phyloP scores from a whole-genome alignment of 2,797 vertebrate species.

The Mormyrus hasselquistii region DNA sequence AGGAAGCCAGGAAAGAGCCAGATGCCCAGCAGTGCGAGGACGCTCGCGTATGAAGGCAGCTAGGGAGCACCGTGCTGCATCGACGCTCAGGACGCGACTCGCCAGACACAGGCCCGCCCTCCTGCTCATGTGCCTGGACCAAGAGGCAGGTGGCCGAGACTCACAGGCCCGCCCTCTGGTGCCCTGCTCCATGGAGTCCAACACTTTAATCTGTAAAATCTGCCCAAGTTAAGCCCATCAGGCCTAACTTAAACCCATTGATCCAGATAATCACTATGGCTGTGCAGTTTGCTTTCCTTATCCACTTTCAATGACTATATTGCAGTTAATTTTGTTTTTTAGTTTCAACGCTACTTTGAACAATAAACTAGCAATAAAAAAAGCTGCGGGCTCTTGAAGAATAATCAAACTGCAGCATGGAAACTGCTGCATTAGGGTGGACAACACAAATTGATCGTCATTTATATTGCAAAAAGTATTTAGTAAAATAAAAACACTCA shows the following conservation, averaged over 20 bases:
- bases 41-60: neutral
- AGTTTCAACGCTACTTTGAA: neutral
- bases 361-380: neutral
- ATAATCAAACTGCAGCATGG: neutral
- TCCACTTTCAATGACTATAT: neutral
- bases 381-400: neutral
- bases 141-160: neutral
- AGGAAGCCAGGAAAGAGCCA: neutral
- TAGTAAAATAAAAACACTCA: neutral
- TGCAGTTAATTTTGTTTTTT: neutral
- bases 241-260: neutral
- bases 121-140: neutral
- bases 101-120: neutral
- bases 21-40: neutral
- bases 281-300: constrained; percentile 23
- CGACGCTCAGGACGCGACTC: neutral
- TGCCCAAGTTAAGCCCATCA: neutral
- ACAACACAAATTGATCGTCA: neutral
- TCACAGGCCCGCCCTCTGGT: neutral
- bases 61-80: neutral
- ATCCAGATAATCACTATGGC: constrained; percentile 23
- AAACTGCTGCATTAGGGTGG: neutral
- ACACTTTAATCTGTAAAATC: neutral
- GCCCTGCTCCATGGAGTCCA: too few species aligned
- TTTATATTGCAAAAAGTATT: neutral